phyloP scores from a whole-genome alignment of 37 sponge, comb jelly and placozoan genomes.

The Hormiphora californensis region DNA sequence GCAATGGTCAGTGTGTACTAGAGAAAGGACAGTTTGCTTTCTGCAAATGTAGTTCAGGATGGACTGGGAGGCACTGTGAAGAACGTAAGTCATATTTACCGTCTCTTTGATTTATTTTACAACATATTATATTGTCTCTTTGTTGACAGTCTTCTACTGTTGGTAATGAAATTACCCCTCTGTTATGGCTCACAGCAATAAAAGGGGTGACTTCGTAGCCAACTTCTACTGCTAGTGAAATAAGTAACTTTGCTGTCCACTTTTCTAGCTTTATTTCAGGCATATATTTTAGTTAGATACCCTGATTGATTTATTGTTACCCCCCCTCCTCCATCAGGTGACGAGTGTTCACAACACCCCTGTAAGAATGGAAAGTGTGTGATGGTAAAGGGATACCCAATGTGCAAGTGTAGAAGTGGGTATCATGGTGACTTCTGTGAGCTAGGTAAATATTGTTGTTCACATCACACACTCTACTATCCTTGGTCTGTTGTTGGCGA shows the following conservation, averaged over 20 bases:
- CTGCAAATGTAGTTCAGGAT: not conserved
- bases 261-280: no score
- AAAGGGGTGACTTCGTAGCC: no score
- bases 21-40: not conserved
- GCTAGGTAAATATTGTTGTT: conserved; percentile 4
- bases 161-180: no score
- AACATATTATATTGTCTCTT: no score
- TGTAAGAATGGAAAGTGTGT: not conserved
- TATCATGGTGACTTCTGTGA: conserved; percentile 5
- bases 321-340: not conserved
- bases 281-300: no score
- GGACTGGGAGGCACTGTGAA: conserved; percentile 15
- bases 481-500: no score
- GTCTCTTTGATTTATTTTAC: not conserved
- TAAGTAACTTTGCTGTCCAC: no score
- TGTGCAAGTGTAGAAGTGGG: not conserved
- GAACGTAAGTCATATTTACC: not conserved
- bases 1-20: not conserved
- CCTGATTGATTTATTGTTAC: no score
- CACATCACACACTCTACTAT: no score
- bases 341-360: not conserved
- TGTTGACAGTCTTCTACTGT: no score
- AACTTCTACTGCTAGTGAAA: no score
- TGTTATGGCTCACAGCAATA: no score
- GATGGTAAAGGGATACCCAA: not conserved